Base-by-base conservation (phyloP, 2,888 invertebrate species). In the Hirtodrosophila duncani region DNA sequence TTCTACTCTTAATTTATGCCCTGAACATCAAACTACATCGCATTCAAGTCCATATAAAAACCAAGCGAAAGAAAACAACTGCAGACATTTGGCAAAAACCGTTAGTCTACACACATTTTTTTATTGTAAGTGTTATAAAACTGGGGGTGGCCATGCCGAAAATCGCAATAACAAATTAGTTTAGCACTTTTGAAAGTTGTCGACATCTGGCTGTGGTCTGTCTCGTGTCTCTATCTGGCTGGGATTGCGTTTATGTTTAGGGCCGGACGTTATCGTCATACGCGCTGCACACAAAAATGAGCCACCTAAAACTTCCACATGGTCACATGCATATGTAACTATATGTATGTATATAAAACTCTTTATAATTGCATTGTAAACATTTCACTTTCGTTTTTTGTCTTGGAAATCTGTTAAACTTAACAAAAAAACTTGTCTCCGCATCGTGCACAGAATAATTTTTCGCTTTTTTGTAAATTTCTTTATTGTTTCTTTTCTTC, bases 361-460 rank as follows among this genome's bases (percentile, higher is more conserved):
- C 71, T 81, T 78, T 81, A 75, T 81, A 75, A 81, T 81, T 75
- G 75, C 79, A 67, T 51, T 74, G 78, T 80, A 64, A 75, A 80
- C 72, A 72, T 72, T 72, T 72, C 80, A 72, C 72, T 72, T 72
- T 72, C 72, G 68, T 72, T 80, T 70, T 66, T 61, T 34, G 34
- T 36, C 33, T 50, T 43, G 49, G 33, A 66, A 64, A 60, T 55
- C 53, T 50, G 50, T 58, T 70, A 59, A 68, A 59, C 53, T 53
- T 68, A 44, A 45, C 39, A 30, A 59, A 64, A 67, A 67, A 49
- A 48, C 66, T 61, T 62, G 66, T 69, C 63, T 60, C 68, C 64
- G 67, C 72, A 52, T 78, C 72, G 72, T 72, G 72, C 69, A 80
- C 72, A 72, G 72, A 72, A 77, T 81, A 81, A 78, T 74, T 72